Percentiles rank a stretch among this genome's conserved stretches.
Conservation (phyloP, 2,113 vertebrate genomes). For the Malurus cyaneus region DNA sequence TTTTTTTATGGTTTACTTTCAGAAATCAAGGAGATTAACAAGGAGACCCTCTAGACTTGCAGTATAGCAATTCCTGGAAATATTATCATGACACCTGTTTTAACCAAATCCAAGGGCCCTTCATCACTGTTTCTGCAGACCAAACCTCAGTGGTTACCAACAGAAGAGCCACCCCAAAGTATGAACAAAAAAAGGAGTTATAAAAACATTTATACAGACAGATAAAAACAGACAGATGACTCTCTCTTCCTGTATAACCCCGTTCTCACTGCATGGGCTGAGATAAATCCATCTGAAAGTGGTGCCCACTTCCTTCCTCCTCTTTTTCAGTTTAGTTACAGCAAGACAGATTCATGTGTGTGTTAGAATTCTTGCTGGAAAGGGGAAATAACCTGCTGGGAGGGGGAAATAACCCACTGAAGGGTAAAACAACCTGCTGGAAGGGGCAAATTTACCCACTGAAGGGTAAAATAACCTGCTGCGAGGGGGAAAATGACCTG, state of each 20-base stretch:
- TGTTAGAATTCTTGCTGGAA: not conserved
- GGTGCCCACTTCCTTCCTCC: not conserved
- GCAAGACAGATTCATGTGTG: not conserved
- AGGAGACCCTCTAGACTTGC: not conserved
- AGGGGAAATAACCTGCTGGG: not conserved
- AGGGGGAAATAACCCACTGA: not conserved
- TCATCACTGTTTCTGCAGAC: not conserved
- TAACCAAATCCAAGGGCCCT: not conserved
- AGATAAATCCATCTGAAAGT: not conserved
- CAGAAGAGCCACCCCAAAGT: not conserved
- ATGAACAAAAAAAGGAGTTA: not conserved
- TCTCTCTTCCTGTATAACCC: not conserved
- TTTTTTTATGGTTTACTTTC: not conserved
- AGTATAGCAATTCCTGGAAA: not conserved
- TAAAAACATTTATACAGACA: constrained; percentile 15
- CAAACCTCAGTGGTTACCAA: not conserved
- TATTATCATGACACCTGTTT: not conserved
- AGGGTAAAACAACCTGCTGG: not conserved
- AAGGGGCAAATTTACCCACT: not conserved
- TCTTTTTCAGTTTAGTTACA: not conserved
- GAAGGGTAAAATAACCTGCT: not conserved
- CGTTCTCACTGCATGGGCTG: not conserved
- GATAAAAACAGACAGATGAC: constrained; percentile 10
- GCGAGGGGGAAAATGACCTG: not conserved
- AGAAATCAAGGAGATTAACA: not conserved